Base-by-base conservation (phyloP, 2,888 invertebrate species). In the Nineta flava region DNA sequence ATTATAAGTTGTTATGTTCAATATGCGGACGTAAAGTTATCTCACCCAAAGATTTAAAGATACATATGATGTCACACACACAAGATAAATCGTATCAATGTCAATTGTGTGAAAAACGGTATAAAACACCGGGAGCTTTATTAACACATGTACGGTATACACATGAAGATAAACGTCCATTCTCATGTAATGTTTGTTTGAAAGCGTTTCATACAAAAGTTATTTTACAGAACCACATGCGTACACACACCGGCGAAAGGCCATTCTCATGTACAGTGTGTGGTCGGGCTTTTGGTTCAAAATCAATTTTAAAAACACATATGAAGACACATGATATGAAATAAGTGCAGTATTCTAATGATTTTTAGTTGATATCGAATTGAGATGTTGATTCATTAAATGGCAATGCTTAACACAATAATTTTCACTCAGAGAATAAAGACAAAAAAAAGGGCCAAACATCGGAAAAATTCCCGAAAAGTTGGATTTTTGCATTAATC, bases 161-260 rank as follows among this genome's bases (percentile, higher is more conserved):
- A 2, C 46, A 46, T 19, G 34, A 16, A 26, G 46, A 46, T 16
- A 16, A 34, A 15, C 32, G 46, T 15, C 17, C 46, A 1, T 19
- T 31, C 34, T n/a, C 17, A 15, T 46, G 46, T 15, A 35, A n/a
- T 3, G 46, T 34, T 13, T 46, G 46, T 35, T 15, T 19, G 6
- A 46, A 46, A 35, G 35, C 16, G 15, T 46, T 46, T 35, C 46
- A 46, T 10, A 46, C 34, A 16, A 21, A 19, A 12, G 17, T 16
- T 32, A 26, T 32, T 34, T 35, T 46, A 35, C 32, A 35, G 7
- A 35, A 34, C 34, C 46, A 46, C 9, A 46, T 46, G 46, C 15
- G 46, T 9, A 46, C 46, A 4, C 46, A 46, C 13, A 46, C 46
- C 3, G 46, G 46, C 16, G 35, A 46, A 21, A 17, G 43, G 17